Evolutionary conservation across 2,113 vertebrate species (phyloP), one percentile per base, ranked within the genome.

Genomic region (Chaetorhynchus papuensis): DNA sequence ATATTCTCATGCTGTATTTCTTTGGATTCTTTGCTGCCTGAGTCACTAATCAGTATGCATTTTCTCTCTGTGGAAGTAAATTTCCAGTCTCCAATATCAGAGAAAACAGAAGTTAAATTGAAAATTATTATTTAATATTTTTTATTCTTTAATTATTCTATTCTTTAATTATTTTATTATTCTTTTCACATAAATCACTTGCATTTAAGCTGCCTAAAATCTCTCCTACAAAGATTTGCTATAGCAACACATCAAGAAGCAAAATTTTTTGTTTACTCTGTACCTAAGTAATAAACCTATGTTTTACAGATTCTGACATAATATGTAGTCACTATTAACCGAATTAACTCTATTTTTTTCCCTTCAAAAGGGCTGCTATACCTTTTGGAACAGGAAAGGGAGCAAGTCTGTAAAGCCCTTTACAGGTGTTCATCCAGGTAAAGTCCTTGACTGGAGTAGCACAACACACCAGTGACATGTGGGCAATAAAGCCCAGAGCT

Each of bases 101-200:
- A 82, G 68, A 23, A 87, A 68, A 72, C 11, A 71, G 60, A 89
- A 86, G 39, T 75, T 94, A 96, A 96, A 92, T 64, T 71, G 49
- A 88, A 94, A 83, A 78, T n/a, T n/a, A 23, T 77, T 24, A 9
- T 35, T 24, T 59, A 59, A 24, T 57, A 23, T 35, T 59, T 45
- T 77, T 65, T 90, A 78, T 65, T 94, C 31, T 96, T 96, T 66
- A 91, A 71, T 76, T 96, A 83, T 45, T 76, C 68, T 90, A 78
- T 64, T 94, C 33, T 96, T 96, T 69, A 91, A 75, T 78, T 97
- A 83, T 93, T 95, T 97, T 93, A 76, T 83, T 8, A 88, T 60
- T 92, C 33, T 45, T 91, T 93, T 92, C 31, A 64, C 63, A 72
- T 76, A 91, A 94, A 93, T 92, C 20, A 85, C 82, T 94, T 96